Conservation (phyloP, 2,113 vertebrate species). For the Scomber japonicus region DNA sequence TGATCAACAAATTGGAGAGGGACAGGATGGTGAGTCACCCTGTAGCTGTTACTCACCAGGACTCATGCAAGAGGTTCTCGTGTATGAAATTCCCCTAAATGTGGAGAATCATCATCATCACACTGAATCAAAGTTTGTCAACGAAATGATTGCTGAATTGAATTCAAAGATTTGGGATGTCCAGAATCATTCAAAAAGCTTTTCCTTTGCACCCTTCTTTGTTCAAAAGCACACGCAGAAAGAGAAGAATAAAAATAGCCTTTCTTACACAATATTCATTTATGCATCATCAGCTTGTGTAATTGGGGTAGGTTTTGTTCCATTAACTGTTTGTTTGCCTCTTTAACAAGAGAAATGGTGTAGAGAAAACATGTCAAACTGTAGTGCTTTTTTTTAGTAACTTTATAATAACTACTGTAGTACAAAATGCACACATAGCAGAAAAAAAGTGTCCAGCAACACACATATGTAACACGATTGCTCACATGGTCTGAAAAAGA, state of each 20-base stretch:
- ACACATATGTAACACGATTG: neutral
- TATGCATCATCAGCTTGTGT: neutral
- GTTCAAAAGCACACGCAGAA: too few relatives aligned
- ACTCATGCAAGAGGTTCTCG: neutral
- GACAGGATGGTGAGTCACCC: conserved; percentile 91
- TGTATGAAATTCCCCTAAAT: neutral
- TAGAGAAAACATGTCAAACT: neutral
- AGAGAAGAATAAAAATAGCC: neutral
- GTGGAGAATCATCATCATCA: neutral
- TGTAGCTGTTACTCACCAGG: neutral
- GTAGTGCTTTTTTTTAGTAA: neutral
- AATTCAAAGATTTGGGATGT: neutral
- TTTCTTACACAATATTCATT: neutral
- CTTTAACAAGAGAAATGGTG: neutral
- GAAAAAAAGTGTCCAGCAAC: neutral
- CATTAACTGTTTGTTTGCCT: neutral
- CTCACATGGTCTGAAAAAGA: neutral
- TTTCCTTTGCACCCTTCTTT: neutral
- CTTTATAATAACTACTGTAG: neutral
- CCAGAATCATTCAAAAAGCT: neutral
- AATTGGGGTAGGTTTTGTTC: neutral
- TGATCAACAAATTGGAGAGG: conserved; percentile 93
- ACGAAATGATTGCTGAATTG: neutral
- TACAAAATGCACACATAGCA: neutral
- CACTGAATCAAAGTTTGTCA: neutral